Base-by-base conservation (phyloP, 1,140 invertebrate genomes). In the Oryzaephilus surinamensis region DNA sequence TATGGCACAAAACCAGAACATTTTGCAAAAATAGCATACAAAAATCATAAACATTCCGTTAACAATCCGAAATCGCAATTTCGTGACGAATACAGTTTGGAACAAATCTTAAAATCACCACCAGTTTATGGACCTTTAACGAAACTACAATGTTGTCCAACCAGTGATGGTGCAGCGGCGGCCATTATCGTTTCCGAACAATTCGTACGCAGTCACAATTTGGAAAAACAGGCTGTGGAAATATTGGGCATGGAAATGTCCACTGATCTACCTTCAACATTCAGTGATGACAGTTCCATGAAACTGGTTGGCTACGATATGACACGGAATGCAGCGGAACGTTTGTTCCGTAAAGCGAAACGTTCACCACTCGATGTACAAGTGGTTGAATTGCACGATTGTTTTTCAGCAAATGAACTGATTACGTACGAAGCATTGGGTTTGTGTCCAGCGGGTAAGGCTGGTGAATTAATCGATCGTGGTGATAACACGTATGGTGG, bases 341-440 rank as follows among this genome's bases (percentile, higher is more conserved):
- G 76, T 31, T 59, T 90, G 0, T 98, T 89, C 50, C 57, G 69
- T n/a, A 84, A 89, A 57, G 77, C 87, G 5, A 77, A 76, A 7
- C 71, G 81, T 12, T 76, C 65, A 32, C 83, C 90, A 2, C 67
- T 67, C 6, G 84, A 97, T 59, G 83, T 97, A 2, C 74, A 97
- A 67, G 94, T 99, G 0, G 75, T 99, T n/a, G 96, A 99, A 63
- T 69, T 98, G n/a, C 96, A 99, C 55, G 96, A 99, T 61, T 99
- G 96, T 66, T 99, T 99, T 67, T 94, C 94, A 4, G 80, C 88
- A 4, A 99, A 99, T 67, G 96, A 99, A 58, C 65, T 99, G 17
- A 86, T 99, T 5, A 96, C 92, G 2, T 99, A 99, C 55, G 95
- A 99, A 71, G 93, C 92, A 2, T 70, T 99, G 11, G 93, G 95